Base-by-base conservation (phyloP, 2,888 invertebrate species). In the Alloplasta piceator region DNA sequence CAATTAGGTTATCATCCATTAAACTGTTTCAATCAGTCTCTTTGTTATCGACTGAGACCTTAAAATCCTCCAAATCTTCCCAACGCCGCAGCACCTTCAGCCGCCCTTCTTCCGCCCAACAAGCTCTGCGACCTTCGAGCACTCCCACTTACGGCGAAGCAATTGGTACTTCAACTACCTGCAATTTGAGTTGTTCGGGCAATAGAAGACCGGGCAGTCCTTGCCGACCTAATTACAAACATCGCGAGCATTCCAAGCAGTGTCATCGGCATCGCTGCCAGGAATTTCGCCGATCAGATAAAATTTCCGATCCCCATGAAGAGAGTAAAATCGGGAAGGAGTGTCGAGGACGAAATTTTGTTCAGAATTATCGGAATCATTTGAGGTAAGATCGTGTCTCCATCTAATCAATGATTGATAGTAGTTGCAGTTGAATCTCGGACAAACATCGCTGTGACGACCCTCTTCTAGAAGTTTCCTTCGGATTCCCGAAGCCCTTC, bases 381-480 rank as follows among this genome's bases (percentile, higher is more conserved):
- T 66, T 84, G 60, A 83, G 80, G 84, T 84, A 70, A 79, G 78
- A 77, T 41, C n/a, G 55, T 58, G 48, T 41, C 56, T 76, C 41
- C 12, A 14, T 61, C 43, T 14, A 16, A 72, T 75, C 58, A 9
- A 26, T 46, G 10, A n/a, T 61, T 12, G 58, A n/a, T 50, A 4
- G 7, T 16, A 61, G 14, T 43, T 41, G 61, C 43, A 43, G 39
- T 43, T 16, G 16, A 61, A 12, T 12, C 7, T 61, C 3, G n/a
- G n/a, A n/a, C 14, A 12, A 6, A 1, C 0, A 0, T 60, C 9
- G 0, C 58, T 12, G 12, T 1, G 12, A 12, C 38, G 1, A 12
- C 10, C 36, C 12, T 7, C 1, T 43, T 6, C 2, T 5, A 3
- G 3, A 46, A 16, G 16, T 7, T 43, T n/a, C 4, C 5, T 6